These are phyloP conservation scores for Mimas tiliae DNA, from an alignment of 2,888 invertebrate species.

Conservation along the genomic window DNA sequence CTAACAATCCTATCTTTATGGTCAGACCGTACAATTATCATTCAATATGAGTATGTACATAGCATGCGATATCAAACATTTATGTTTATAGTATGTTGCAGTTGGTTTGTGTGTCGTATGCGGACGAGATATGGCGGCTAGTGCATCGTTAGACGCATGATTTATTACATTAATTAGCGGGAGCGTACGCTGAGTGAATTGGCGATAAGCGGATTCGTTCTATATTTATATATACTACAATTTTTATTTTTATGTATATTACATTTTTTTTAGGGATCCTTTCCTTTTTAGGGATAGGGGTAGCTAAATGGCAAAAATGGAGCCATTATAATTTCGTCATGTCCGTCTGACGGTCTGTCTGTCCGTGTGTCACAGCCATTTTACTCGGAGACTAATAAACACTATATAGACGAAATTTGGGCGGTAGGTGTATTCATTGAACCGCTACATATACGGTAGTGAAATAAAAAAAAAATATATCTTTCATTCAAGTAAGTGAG, in stretches of 20 bases:
- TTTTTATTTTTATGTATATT: background rate
- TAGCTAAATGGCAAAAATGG: too few species aligned
- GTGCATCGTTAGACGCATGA: slow-evolving; percentile 40
- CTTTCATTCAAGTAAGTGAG: too few species aligned
- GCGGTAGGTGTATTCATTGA: too few species aligned
- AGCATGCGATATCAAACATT: slow-evolving; percentile 44
- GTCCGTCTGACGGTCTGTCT: too few species aligned
- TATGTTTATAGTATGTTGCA: slow-evolving; percentile 48
- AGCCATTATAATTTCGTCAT: too few species aligned
- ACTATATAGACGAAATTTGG: too few species aligned
- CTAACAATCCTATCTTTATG: slow-evolving; percentile 19
- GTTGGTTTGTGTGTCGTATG: slow-evolving; percentile 45
- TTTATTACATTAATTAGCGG: slow-evolving; percentile 22
- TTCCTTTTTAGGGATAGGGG: too few species aligned
- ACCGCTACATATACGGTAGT: too few species aligned
- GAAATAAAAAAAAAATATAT: too few species aligned
- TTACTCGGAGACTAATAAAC: too few species aligned
- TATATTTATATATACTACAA: background rate
- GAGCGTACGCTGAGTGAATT: slow-evolving; percentile 15
- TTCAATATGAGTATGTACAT: slow-evolving; percentile 37
- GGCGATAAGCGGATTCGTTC: background rate
- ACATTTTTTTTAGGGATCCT: too few species aligned
- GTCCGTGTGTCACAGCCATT: too few species aligned
- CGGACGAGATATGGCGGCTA: slow-evolving; percentile 51
- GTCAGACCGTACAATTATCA: slow-evolving; percentile 17